These are phyloP conservation scores for Cepaea nemoralis DNA, from an alignment of 1,140 invertebrate genomes.

Conservation along the genomic window DNA sequence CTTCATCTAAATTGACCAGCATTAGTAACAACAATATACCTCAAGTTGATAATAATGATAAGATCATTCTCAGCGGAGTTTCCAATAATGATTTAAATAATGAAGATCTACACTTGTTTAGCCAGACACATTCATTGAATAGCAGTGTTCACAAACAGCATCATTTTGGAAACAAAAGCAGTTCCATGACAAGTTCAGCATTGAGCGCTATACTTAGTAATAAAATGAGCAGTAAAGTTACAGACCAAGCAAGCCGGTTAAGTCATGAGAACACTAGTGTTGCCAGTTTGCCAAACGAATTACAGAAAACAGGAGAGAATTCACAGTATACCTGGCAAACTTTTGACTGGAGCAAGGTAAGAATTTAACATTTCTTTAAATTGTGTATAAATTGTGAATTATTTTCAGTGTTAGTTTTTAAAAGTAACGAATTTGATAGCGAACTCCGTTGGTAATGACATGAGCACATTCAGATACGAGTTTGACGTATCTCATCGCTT, in stretches of 20 bases:
- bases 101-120: background rate
- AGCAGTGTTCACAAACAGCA: constrained; percentile 24
- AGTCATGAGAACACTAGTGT: background rate
- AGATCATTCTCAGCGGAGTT: background rate
- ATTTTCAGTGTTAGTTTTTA: no score
- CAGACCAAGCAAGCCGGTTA: background rate
- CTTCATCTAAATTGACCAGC: background rate
- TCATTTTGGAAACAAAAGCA: background rate
- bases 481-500: no score
- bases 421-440: no score
- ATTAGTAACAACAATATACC: background rate
- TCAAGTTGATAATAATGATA: background rate
- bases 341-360: constrained; percentile 26
- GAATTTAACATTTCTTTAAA: background rate
- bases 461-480: no score
- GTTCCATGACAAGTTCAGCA: background rate
- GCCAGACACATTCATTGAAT: background rate
- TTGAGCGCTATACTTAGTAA: no score
- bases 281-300: background rate
- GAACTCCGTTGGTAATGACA: no score
- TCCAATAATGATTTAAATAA: background rate
- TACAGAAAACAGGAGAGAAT: background rate
- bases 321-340: constrained; percentile 25
- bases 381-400: no score
- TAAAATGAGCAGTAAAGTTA: background rate